A percentile compares a stretch with the other conserved stretches of the same genome.
Evolutionary conservation across 2,113 vertebrate genomes (phyloP).

Genomic region (Nothobranchius furzeri): DNA sequence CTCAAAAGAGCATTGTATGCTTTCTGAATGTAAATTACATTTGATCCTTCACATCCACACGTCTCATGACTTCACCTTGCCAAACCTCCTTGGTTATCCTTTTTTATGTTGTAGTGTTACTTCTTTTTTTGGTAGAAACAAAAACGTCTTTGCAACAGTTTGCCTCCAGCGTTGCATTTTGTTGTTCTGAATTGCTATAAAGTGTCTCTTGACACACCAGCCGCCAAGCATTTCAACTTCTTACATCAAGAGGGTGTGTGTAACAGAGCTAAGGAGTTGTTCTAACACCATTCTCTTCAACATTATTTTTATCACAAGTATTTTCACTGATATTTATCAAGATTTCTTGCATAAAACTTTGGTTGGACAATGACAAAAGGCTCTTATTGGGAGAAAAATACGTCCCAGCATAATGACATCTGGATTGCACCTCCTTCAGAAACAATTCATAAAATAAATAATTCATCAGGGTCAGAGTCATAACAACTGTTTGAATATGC

Average conservation of each 20-base stretch:
- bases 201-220: constrained; percentile 63
- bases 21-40: constrained; percentile 1
- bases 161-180: constrained; percentile 47
- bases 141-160: constrained; percentile 28
- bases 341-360: not conserved
- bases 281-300: constrained; percentile 38
- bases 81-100: constrained; percentile 3
- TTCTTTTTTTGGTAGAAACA: not conserved
- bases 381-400: constrained; percentile 23
- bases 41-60: constrained; percentile 7
- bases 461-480: constrained; percentile 24
- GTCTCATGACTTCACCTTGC: constrained; percentile 9
- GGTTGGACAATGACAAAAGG: constrained; percentile 29
- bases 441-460: constrained; percentile 20
- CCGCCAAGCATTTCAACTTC: constrained; percentile 33
- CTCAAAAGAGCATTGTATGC: not conserved
- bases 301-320: constrained; percentile 44
- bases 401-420: constrained; percentile 26
- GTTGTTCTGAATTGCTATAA: constrained; percentile 46
- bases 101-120: not conserved
- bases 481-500: constrained; percentile 21
- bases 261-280: constrained; percentile 35
- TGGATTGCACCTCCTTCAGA: constrained; percentile 30
- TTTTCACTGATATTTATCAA: constrained; percentile 44
- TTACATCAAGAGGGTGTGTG: constrained; percentile 49